Conservation (phyloP, 2,888 invertebrate genomes). For the Suillia variegata region DNA sequence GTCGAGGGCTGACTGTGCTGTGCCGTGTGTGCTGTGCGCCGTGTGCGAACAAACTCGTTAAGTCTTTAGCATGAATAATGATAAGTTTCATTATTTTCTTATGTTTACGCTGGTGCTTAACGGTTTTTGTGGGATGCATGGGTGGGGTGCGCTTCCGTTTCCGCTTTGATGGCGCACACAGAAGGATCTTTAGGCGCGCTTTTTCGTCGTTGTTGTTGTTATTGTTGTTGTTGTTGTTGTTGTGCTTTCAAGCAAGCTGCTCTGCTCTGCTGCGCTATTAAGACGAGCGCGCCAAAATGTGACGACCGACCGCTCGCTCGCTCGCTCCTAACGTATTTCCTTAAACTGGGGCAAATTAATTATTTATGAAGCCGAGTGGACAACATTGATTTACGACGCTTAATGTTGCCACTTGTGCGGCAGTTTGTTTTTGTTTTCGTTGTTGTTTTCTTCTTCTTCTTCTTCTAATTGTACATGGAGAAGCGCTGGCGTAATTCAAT, state of each 20-base stretch:
- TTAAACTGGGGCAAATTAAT: background rate
- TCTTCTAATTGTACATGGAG: too few relatives aligned
- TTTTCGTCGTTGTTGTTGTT: background rate
- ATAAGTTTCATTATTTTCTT: constrained; percentile 37
- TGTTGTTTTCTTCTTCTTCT: too few relatives aligned
- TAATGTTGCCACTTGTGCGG: background rate
- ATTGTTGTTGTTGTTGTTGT: background rate
- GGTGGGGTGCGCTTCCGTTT: background rate
- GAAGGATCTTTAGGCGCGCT: background rate
- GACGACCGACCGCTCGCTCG: too few relatives aligned
- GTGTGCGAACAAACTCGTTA: constrained; percentile 40
- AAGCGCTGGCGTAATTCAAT: too few relatives aligned
- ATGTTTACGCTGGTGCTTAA: background rate
- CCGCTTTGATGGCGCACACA: background rate
- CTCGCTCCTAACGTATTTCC: too few relatives aligned
- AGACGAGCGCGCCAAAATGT: too few relatives aligned
- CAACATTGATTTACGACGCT: constrained; percentile 4
- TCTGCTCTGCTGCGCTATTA: too few relatives aligned
- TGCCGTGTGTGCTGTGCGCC: background rate
- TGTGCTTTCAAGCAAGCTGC: too few relatives aligned
- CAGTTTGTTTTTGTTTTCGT: too few relatives aligned
- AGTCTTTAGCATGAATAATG: constrained; percentile 52
- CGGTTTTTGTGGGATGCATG: background rate
- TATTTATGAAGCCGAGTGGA: constrained; percentile 6
- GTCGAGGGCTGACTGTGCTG: constrained; percentile 11